These are phyloP conservation scores for Elgaria multicarinata DNA, from an alignment of 2,113 vertebrate species.

Conservation along the genomic window DNA sequence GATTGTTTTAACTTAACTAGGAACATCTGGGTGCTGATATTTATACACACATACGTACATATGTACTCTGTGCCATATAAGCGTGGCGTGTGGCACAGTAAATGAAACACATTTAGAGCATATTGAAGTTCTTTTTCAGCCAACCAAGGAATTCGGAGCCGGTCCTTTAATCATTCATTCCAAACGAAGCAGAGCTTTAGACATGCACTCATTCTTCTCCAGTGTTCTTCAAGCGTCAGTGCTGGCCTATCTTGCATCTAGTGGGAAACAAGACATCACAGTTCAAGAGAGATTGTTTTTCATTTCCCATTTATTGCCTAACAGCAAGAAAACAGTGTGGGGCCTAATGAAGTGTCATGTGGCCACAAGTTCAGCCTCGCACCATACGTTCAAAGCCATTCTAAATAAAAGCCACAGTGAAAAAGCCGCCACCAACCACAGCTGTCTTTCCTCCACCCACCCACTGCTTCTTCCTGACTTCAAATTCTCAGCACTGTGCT, in stretches of 20 bases:
- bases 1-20: slow-evolving; percentile 68
- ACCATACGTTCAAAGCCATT: slow-evolving; percentile 38
- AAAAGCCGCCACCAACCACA: slow-evolving; percentile 56
- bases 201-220: slow-evolving; percentile 67
- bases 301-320: slow-evolving; percentile 61
- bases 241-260: slow-evolving; percentile 58
- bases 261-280: slow-evolving; percentile 61
- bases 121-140: slow-evolving; percentile 71
- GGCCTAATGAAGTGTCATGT: slow-evolving; percentile 70
- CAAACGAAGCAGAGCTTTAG: slow-evolving; percentile 69
- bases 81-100: slow-evolving; percentile 74
- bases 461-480: slow-evolving; percentile 21
- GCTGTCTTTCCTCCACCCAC: background rate
- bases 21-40: slow-evolving; percentile 73
- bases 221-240: slow-evolving; percentile 64
- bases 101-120: slow-evolving; percentile 76
- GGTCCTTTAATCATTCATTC: slow-evolving; percentile 65
- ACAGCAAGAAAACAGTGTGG: slow-evolving; percentile 47
- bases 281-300: slow-evolving; percentile 61
- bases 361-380: slow-evolving; percentile 62
- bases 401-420: slow-evolving; percentile 62
- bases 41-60: slow-evolving; percentile 48
- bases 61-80: slow-evolving; percentile 72
- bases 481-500: slow-evolving; percentile 24
- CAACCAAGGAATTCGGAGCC: slow-evolving; percentile 66